A percentile compares a stretch with the other conserved stretches of the same genome.
These are phyloP conservation scores for Linyphia triangularis DNA, from an alignment of 2,888 invertebrate species.

Conservation along the genomic window DNA sequence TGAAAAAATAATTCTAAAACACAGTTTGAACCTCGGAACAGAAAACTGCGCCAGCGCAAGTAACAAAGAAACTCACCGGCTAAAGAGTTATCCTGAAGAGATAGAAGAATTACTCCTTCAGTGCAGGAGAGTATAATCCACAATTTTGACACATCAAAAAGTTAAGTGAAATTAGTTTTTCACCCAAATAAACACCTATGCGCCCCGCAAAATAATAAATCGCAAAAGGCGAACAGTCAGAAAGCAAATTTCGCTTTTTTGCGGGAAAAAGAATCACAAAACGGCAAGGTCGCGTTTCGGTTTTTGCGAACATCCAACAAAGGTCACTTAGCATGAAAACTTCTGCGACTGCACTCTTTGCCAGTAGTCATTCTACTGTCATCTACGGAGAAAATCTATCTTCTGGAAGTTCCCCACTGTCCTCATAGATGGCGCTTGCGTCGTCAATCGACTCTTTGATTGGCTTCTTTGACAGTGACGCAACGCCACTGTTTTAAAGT, in stretches of 20 bases:
- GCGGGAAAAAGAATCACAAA: not conserved
- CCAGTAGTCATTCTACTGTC: constrained; percentile 27
- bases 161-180: not conserved
- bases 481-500: constrained; percentile 41
- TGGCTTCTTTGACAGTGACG: constrained; percentile 30
- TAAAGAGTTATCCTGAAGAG: constrained; percentile 31
- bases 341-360: not conserved
- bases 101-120: not conserved
- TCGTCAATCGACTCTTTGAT: not conserved
- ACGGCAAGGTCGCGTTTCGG: constrained; percentile 50
- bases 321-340: constrained; percentile 33
- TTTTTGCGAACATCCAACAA: constrained; percentile 26
- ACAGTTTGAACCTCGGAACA: not conserved
- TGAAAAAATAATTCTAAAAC: not conserved
- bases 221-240: not conserved
- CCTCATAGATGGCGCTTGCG: constrained; percentile 53
- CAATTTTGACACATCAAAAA: constrained; percentile 60
- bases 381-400: constrained; percentile 18
- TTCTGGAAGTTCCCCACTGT: constrained; percentile 1
- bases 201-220: constrained; percentile 1
- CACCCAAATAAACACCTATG: not conserved
- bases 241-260: constrained; percentile 26
- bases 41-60: not conserved
- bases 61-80: not conserved
- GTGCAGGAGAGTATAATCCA: constrained; percentile 38